A percentile compares a stretch with the other conserved stretches of the same genome.
These are phyloP conservation scores for Eretmocerus hayati DNA, from an alignment of 2,888 invertebrate species.

Conservation along the genomic window DNA sequence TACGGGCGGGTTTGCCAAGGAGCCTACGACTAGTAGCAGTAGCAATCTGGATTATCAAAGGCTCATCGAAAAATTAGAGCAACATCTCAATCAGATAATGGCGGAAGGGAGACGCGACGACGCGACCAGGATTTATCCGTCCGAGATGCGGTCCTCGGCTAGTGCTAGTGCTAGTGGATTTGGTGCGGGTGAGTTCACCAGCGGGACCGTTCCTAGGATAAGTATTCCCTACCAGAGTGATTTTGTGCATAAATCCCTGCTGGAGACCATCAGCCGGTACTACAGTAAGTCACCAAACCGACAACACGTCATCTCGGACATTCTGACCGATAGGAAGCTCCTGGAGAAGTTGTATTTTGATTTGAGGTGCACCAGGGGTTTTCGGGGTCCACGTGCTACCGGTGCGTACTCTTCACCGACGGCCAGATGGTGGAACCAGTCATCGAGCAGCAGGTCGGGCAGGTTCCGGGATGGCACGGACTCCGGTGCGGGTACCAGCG, in stretches of 20 bases:
- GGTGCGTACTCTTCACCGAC: conserved; percentile 42
- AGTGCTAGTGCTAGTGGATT: conserved; percentile 34
- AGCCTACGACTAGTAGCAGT: conserved; percentile 17
- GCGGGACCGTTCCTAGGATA: conserved; percentile 33
- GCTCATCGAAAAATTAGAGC: conserved; percentile 58
- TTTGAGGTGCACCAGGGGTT: conserved; percentile 60
- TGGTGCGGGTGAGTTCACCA: background rate
- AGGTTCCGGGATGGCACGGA: conserved; percentile 20
- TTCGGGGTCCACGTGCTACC: conserved; percentile 45
- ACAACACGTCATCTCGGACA: conserved; percentile 64
- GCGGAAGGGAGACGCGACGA: conserved; percentile 33
- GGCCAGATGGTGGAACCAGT: conserved; percentile 33
- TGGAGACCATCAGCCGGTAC: conserved; percentile 62
- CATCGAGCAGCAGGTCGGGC: conserved; percentile 4
- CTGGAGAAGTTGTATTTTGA: conserved; percentile 69
- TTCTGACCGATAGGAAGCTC: conserved; percentile 66
- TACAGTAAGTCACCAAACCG: conserved; percentile 60
- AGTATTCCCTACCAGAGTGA: conserved; percentile 48
- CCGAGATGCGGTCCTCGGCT: conserved; percentile 26
- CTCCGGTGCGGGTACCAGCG: conserved; percentile 10
- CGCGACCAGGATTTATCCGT: conserved; percentile 5
- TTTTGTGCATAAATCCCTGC: conserved; percentile 54
- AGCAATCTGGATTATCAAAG: conserved; percentile 56
- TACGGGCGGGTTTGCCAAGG: conserved; percentile 11
- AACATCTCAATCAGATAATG: conserved; percentile 50